Evolutionary conservation across 2,797 vertebrate genomes (phyloP).

Genomic region (Sebastes wilsoni): DNA sequence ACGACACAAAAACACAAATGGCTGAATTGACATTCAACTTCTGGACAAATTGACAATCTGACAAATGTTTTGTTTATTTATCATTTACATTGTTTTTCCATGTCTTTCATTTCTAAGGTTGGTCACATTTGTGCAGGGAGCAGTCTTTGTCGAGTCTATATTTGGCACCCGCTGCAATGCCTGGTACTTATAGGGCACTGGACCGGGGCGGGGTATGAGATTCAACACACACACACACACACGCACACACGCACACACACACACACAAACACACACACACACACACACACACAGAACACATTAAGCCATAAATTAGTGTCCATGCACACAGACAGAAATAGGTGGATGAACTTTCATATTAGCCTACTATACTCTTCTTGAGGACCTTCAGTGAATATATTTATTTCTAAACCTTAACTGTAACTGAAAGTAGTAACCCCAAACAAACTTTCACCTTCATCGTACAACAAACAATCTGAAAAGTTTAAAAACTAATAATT

Average conservation of each 20-base stretch:
- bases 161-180: constrained; percentile 58
- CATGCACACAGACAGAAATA: neutral
- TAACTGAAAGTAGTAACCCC: neutral
- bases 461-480: neutral
- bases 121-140: neutral
- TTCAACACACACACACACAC: neutral
- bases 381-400: neutral
- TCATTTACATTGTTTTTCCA: neutral
- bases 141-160: constrained; percentile 48
- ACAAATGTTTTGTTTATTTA: neutral
- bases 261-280: constrained; percentile 10
- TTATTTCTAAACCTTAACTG: neutral
- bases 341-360: neutral
- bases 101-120: neutral
- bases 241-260: constrained; percentile 30
- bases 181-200: constrained; percentile 80
- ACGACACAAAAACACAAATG: neutral
- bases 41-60: neutral
- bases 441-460: neutral
- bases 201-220: constrained; percentile 63
- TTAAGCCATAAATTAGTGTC: neutral
- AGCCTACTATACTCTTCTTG: neutral
- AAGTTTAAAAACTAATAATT: neutral
- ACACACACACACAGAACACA: constrained; percentile 29
- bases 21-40: neutral